Evolutionary conservation across 2,113 vertebrate genomes (phyloP), one percentile per base, ranked within the genome.

Genomic region (Dipodomys stephensi): DNA sequence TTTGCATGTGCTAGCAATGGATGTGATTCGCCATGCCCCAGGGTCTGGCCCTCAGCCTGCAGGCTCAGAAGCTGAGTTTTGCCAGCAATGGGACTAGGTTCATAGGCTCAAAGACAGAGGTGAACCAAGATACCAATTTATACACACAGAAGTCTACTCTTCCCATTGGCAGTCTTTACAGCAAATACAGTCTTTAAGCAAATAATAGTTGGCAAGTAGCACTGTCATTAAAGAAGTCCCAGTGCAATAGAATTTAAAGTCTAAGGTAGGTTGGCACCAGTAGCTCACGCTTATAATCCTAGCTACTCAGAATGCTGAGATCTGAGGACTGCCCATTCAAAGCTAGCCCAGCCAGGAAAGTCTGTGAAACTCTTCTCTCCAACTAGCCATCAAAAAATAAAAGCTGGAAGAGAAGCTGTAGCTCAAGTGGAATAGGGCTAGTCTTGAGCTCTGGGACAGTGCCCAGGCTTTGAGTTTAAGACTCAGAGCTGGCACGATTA

Each of bases 21-120:
- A 71, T 23, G 18, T 19, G 27, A 78, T 22, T n/a, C 25, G 22
- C 49, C 68, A 87, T 76, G 57, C 39, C 90, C 46, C 4, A n/a
- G 22, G n/a, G 19, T 30, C 81, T 85, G 68, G 57, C 32, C 39
- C 69, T 81, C 87, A 84, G 23, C 35, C 30, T 87, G 44, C 16
- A 72, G 28, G 72, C 57, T 86, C 68, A 65, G 91, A 89, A 65
- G 60, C 44, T 91, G 69, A 39, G 74, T 91, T 92, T 53, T 83
- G 62, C 88, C 64, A 94, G 69, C n/a, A 7, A 32, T 67, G 64
- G 67, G 62, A 46, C 39, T 60, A 9, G 12, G 23, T 84, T 76
- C 91, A 93, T 20, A 65, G 79, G 27, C n/a, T 86, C 76, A 79
- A 32, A 87, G 46, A 89, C 22, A 72, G 28, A 23, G 22, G 44